Evolutionary conservation across 2,888 invertebrate genomes (phyloP).

Genomic region (Saturnia japonica): DNA sequence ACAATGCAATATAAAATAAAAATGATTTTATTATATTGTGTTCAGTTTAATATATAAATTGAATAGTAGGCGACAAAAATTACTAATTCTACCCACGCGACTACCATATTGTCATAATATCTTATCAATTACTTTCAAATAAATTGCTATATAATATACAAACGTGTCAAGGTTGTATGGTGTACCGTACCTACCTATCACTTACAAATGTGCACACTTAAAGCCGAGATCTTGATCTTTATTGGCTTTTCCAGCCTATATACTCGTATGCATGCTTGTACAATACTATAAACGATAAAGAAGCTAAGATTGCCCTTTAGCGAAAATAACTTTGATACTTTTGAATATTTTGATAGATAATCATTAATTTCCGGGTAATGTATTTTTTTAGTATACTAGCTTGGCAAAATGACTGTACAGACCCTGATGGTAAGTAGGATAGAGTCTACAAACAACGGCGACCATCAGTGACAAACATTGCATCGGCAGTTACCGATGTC

Average conservation of each 20-base stretch:
- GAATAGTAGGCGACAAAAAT: background rate
- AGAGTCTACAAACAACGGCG: too few species aligned
- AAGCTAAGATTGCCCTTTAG: background rate
- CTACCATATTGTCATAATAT: constrained; percentile 14
- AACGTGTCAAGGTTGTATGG: constrained; percentile 16
- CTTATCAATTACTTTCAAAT: constrained; percentile 18
- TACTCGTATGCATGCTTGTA: background rate
- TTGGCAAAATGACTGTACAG: too few species aligned
- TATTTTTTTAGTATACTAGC: too few species aligned
- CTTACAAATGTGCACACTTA: background rate
- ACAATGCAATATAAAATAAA: background rate
- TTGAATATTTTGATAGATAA: background rate
- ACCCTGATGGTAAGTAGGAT: too few species aligned
- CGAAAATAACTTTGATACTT: background rate
- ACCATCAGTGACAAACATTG: too few species aligned
- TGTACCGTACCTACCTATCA: too few species aligned
- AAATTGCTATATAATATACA: constrained; percentile 9
- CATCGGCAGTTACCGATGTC: too few species aligned
- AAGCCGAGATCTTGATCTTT: background rate
- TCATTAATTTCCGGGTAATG: too few species aligned
- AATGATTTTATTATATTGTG: background rate
- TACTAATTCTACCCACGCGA: constrained; percentile 19
- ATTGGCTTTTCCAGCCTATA: background rate
- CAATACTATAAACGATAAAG: background rate
- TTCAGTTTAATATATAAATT: background rate